Conservation (phyloP, 2,113 vertebrate species). For the Vombatus ursinus region DNA sequence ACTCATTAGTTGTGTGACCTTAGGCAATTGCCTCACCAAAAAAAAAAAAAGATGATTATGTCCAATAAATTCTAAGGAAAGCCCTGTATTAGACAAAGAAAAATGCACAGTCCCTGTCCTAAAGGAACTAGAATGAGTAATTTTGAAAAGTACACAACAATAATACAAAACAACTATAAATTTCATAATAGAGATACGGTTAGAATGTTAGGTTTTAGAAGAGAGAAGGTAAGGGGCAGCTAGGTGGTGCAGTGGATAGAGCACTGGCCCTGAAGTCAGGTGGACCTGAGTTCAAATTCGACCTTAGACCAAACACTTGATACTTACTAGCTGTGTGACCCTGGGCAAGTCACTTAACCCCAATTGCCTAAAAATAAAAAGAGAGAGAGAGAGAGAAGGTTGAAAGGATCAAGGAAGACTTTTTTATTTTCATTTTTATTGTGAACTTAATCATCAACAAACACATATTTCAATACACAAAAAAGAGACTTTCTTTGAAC, state of each 20-base stretch:
- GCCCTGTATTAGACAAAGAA: background rate
- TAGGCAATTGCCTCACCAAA: too few species aligned
- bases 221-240: background rate
- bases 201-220: background rate
- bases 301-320: too few species aligned
- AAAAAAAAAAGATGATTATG: background rate
- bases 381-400: too few species aligned
- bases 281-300: too few species aligned
- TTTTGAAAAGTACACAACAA: background rate
- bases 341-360: too few species aligned
- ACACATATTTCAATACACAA: background rate
- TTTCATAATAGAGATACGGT: background rate
- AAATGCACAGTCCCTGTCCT: background rate
- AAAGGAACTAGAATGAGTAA: background rate
- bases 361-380: too few species aligned
- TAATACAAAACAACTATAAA: background rate
- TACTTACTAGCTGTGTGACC: too few species aligned
- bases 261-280: too few species aligned
- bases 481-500: background rate
- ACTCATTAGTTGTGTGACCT: too few species aligned
- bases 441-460: background rate
- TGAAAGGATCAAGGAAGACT: background rate
- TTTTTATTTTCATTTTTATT: background rate
- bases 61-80: background rate
- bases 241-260: too few species aligned